phyloP scores from a whole-genome alignment of 2,888 invertebrate genomes.

The Machimus atricapillus region DNA sequence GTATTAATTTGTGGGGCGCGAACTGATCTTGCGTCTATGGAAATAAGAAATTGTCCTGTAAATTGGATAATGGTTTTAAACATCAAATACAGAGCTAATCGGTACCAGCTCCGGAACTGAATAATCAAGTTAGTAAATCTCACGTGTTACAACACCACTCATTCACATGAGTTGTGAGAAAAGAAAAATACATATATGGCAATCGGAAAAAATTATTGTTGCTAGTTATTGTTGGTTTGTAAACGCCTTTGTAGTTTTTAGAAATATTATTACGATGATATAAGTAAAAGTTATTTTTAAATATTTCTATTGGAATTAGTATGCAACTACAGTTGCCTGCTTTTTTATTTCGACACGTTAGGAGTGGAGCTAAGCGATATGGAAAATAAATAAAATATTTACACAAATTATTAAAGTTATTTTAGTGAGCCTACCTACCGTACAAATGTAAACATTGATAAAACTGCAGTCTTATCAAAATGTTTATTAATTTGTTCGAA shows the following conservation, averaged over 20 bases:
- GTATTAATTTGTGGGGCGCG: constrained; percentile 24
- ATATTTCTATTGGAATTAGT: background rate
- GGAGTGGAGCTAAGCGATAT: background rate
- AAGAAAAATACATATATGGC: background rate
- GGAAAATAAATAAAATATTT: background rate
- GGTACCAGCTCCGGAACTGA: constrained; percentile 6
- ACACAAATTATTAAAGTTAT: background rate
- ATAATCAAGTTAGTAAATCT: constrained; percentile 32
- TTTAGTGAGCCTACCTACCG: background rate
- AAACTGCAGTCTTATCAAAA: background rate
- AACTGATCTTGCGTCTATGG: constrained; percentile 12
- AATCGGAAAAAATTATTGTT: background rate
- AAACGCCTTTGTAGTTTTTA: background rate
- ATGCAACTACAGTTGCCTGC: background rate
- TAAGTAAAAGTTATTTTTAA: background rate
- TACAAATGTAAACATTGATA: too few species aligned
- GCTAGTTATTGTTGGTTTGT: background rate
- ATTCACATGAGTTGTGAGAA: background rate
- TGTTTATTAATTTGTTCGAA: background rate
- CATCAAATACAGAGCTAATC: background rate
- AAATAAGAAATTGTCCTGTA: background rate
- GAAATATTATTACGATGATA: background rate
- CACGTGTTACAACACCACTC: background rate
- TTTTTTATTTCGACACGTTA: background rate
- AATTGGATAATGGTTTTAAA: constrained; percentile 26